A percentile compares a stretch with the other conserved stretches of the same genome.
These are phyloP conservation scores for Ypsolopha sequella DNA, from an alignment of 2,888 invertebrate genomes.

Conservation along the genomic window DNA sequence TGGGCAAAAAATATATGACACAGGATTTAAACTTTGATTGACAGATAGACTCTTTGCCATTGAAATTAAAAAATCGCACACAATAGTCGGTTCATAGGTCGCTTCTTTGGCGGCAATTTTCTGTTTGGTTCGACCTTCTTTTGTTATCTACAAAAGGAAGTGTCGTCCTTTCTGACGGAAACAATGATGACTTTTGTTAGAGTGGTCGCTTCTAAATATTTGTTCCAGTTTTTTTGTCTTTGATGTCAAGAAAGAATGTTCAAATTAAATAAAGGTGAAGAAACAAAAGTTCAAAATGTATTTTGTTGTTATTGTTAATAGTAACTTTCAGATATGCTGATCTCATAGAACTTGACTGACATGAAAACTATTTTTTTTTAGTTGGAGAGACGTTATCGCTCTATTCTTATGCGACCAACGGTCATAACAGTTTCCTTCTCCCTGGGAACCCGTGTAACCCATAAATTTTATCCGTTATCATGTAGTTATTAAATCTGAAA, in stretches of 20 bases:
- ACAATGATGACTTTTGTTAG: constrained; percentile 21
- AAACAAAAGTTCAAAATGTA: not conserved
- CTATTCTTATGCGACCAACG: constrained; percentile 14
- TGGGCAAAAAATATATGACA: constrained; percentile 27
- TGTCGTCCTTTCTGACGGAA: constrained; percentile 28
- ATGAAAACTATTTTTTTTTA: not conserved
- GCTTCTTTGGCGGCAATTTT: constrained; percentile 14
- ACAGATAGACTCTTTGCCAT: constrained; percentile 21
- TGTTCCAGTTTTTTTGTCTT: constrained; percentile 7
- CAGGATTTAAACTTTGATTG: constrained; percentile 27
- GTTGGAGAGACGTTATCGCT: not conserved
- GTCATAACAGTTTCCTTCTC: constrained; percentile 22
- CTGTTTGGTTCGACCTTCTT: constrained; percentile 14
- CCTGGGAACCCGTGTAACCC: constrained; percentile 17
- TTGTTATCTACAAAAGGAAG: constrained; percentile 25
- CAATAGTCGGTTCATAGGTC: constrained; percentile 23
- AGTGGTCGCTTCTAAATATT: constrained; percentile 10
- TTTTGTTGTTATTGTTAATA: not conserved
- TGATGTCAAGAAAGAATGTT: not conserved
- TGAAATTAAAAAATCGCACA: constrained; percentile 3
- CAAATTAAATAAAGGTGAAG: not conserved
- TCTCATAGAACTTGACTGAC: not conserved
- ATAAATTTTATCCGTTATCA: constrained; percentile 60
- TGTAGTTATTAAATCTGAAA: constrained; percentile 47
- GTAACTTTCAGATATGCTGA: not conserved